Conservation (phyloP, 2,797 vertebrate genomes). For the Knipowitschia caucasica region DNA sequence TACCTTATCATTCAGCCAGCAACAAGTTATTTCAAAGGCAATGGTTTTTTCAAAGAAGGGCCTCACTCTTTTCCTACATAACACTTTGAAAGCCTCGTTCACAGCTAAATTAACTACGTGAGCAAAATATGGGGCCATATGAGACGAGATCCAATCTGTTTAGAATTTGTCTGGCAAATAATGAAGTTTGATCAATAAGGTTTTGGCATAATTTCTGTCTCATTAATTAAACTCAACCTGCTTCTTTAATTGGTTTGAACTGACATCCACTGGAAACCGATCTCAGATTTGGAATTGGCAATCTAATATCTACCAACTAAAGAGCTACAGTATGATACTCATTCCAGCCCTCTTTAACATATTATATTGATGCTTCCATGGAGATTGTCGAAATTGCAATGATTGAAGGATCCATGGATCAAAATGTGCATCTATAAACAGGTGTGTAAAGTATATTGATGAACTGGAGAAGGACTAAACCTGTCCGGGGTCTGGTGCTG, state of each 20-base stretch:
- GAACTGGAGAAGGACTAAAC: constrained; percentile 2
- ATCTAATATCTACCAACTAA: background rate
- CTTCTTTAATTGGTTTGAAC: background rate
- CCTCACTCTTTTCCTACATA: background rate
- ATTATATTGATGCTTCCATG: background rate
- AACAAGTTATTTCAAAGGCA: background rate
- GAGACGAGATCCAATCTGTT: background rate
- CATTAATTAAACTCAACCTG: background rate
- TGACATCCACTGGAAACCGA: no score
- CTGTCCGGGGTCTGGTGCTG: constrained; percentile 6
- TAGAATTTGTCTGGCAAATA: background rate
- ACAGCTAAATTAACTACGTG: background rate
- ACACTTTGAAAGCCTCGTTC: background rate
- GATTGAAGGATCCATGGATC: background rate
- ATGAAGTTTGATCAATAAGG: background rate
- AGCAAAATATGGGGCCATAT: background rate
- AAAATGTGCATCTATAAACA: constrained; percentile 2
- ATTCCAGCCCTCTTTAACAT: background rate
- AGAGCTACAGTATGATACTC: background rate
- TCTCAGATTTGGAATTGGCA: background rate
- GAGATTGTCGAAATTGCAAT: background rate
- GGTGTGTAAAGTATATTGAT: background rate
- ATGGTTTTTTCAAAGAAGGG: background rate
- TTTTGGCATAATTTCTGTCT: no score
- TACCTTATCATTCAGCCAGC: background rate